A percentile compares a stretch with the other conserved stretches of the same genome.
Conservation (phyloP, 2,797 vertebrate species). For the Cyclura pinguis region DNA sequence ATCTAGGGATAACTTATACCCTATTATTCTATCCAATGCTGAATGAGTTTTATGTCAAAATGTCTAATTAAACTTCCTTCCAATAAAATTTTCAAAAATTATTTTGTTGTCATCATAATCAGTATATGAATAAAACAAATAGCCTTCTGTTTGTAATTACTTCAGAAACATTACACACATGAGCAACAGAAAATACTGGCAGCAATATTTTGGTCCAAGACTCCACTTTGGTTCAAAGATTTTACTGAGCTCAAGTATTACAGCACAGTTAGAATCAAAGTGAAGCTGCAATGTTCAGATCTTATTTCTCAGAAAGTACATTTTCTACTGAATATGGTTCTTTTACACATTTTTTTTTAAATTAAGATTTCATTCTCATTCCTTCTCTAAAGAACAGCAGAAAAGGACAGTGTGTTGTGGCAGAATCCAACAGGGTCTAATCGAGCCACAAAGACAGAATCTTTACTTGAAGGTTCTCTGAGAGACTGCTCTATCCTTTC, state of each 20-base stretch:
- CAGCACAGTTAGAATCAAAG: conserved; percentile 4
- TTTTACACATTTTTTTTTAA: conserved; percentile 21
- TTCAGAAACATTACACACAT: background rate
- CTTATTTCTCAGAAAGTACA: conserved; percentile 13
- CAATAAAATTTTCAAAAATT: background rate
- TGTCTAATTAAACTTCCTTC: background rate
- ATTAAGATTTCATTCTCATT: conserved; percentile 36
- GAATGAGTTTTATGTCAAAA: background rate
- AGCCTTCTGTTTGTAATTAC: too few species aligned
- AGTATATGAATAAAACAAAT: conserved; percentile 22
- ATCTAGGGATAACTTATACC: background rate
- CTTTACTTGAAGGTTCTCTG: conserved; percentile 62
- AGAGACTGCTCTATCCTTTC: conserved; percentile 52
- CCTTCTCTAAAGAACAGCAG: conserved; percentile 52
- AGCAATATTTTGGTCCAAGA: conserved; percentile 25
- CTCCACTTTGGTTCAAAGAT: conserved; percentile 17
- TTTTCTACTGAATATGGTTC: conserved; percentile 19
- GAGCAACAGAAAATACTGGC: conserved; percentile 18
- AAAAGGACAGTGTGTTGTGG: conserved; percentile 41
- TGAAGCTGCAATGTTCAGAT: conserved; percentile 37
- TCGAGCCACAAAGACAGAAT: conserved; percentile 44
- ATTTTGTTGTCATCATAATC: background rate
- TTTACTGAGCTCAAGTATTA: conserved; percentile 49
- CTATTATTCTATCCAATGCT: background rate
- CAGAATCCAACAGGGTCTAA: conserved; percentile 36